These are phyloP conservation scores for Eulemur rufifrons DNA, from an alignment of 2,113 vertebrate genomes.

Conservation along the genomic window DNA sequence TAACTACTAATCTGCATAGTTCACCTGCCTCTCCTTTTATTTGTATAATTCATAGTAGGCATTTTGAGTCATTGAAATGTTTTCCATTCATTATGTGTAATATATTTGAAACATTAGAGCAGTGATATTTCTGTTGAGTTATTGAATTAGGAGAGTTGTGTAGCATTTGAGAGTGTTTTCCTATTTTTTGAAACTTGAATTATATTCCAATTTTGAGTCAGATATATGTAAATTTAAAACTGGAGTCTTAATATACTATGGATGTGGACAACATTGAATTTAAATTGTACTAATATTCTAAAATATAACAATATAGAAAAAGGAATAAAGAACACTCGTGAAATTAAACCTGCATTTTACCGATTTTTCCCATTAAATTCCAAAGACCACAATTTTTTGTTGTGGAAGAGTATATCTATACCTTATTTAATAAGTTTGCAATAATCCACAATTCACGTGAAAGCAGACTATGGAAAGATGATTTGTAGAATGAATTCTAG, in stretches of 20 bases:
- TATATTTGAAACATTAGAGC: not conserved
- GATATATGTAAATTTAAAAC: not conserved
- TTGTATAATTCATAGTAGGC: not conserved
- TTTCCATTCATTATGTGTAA: not conserved
- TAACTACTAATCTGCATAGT: not conserved
- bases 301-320: not conserved
- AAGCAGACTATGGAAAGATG: not conserved
- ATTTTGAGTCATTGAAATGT: not conserved
- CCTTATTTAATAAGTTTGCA: not conserved
- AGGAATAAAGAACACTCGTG: not conserved
- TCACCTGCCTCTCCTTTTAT: slow-evolving; percentile 1
- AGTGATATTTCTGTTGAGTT: not conserved
- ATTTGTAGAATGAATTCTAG: not conserved
- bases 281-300: not conserved
- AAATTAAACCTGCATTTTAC: not conserved
- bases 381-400: not conserved
- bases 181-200: slow-evolving; percentile 8
- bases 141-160: not conserved
- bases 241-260: not conserved
- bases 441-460: not conserved
- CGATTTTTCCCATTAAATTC: not conserved
- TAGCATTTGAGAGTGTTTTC: not conserved
- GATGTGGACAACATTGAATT: not conserved
- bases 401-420: not conserved
- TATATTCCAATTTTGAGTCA: not conserved